Evolutionary conservation across 2,113 vertebrate species (phyloP).

Genomic region (Cyprinodon variegatus): DNA sequence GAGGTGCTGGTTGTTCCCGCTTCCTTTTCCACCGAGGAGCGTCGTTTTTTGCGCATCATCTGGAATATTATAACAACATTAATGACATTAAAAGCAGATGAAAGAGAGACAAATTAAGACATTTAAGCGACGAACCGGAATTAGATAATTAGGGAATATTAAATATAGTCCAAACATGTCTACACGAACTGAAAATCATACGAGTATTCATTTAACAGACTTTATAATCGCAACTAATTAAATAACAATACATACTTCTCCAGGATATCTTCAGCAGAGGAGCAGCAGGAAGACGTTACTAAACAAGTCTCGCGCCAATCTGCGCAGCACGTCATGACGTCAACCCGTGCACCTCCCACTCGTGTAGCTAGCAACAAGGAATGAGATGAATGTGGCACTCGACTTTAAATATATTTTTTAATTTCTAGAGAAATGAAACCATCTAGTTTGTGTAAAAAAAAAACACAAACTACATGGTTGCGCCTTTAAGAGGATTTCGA

Average conservation of each 20-base stretch:
- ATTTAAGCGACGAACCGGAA: not conserved
- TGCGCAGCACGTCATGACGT: conserved; percentile 6
- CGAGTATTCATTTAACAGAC: not conserved
- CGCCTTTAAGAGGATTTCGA: not conserved
- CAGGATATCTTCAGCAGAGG: not conserved
- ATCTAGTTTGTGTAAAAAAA: not conserved
- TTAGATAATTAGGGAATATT: not conserved
- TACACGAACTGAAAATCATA: not conserved
- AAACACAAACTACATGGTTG: not conserved
- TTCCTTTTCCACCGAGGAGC: conserved; percentile 54
- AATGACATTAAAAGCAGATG: not conserved
- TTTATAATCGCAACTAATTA: not conserved
- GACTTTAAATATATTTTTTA: too few relatives aligned
- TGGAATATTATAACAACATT: conserved; percentile 15
- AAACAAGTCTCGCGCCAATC: conserved; percentile 70
- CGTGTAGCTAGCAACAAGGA: not conserved
- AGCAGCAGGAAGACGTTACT: conserved; percentile 2
- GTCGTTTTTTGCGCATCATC: conserved; percentile 82
- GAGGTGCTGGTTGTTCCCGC: conserved; percentile 27
- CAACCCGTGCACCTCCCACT: not conserved
- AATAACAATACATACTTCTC: conserved; percentile 38
- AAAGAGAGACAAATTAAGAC: not conserved
- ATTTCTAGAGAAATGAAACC: not conserved
- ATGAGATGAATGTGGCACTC: not conserved
- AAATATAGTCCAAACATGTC: not conserved